A percentile compares a stretch with the other conserved stretches of the same genome.
phyloP scores from a whole-genome alignment of 2,888 invertebrate genomes.

The Melieria omissa region DNA sequence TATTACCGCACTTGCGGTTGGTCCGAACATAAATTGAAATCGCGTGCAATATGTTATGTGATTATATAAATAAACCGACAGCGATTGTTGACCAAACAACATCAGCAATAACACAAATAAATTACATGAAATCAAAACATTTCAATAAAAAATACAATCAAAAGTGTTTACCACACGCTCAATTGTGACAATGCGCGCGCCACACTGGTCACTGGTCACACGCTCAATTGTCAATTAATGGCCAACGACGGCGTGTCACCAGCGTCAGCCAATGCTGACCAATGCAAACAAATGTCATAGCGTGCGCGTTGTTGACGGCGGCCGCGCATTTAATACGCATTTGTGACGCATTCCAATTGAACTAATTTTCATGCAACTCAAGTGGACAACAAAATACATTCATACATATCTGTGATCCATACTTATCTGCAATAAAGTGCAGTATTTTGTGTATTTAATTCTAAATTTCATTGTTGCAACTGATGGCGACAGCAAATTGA shows the following conservation, averaged over 20 bases:
- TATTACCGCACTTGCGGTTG: too few species aligned
- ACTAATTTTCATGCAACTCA: neutral
- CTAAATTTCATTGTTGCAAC: too few species aligned
- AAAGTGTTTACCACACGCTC: constrained; percentile 23
- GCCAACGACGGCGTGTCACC: constrained; percentile 16
- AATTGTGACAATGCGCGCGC: neutral
- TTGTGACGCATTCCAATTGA: constrained; percentile 15
- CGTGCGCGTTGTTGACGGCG: neutral
- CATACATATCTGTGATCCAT: too few species aligned
- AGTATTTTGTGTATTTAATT: too few species aligned
- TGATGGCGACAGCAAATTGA: neutral
- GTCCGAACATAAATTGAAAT: neutral
- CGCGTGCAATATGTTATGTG: constrained; percentile 10
- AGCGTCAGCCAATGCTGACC: constrained; percentile 1
- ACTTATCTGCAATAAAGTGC: too few species aligned
- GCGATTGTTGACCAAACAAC: neutral
- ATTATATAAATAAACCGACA: neutral
- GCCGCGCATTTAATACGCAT: neutral
- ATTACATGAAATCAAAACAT: constrained; percentile 20
- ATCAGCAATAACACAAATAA: neutral
- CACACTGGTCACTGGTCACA: neutral
- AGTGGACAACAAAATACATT: too few species aligned
- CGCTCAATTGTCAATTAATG: constrained; percentile 8
- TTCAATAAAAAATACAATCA: constrained; percentile 23
- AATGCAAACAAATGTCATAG: constrained; percentile 2